phyloP scores from a whole-genome alignment of 2,888 invertebrate genomes.

The Rhorus exstirpatorius region DNA sequence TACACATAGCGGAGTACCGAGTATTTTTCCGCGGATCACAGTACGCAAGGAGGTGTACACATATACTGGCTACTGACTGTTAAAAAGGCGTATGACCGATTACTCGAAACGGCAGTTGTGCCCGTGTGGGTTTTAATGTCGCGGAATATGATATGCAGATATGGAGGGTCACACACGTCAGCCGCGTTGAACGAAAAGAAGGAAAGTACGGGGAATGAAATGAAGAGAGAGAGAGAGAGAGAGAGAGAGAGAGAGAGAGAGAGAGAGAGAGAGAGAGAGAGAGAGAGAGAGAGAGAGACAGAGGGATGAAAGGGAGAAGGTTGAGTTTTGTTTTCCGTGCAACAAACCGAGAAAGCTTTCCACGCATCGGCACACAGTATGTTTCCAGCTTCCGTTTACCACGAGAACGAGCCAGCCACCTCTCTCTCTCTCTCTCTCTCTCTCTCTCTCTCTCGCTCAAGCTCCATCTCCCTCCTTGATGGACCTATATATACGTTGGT shows the following conservation, averaged over 20 bases:
- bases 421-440: background rate
- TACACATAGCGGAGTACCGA: no score
- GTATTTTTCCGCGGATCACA: no score
- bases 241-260: background rate
- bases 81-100: background rate
- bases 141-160: conserved; percentile 1
- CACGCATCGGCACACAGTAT: conserved; percentile 21
- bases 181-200: conserved; percentile 34
- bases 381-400: conserved; percentile 48
- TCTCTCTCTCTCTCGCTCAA: background rate
- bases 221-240: background rate
- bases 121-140: background rate
- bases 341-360: conserved; percentile 2
- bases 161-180: conserved; percentile 18
- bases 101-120: background rate
- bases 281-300: background rate
- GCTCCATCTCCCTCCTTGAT: background rate
- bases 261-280: background rate
- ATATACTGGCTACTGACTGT: background rate
- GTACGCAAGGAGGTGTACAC: no score
- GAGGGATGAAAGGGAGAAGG: conserved; percentile 1
- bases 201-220: background rate
- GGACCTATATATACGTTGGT: conserved; percentile 2
- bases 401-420: conserved; percentile 34
- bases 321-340: conserved; percentile 44